A percentile compares a stretch with the other conserved stretches of the same genome.
Evolutionary conservation across 2,797 vertebrate species (phyloP).

Genomic region (Enteromius argenteus): DNA sequence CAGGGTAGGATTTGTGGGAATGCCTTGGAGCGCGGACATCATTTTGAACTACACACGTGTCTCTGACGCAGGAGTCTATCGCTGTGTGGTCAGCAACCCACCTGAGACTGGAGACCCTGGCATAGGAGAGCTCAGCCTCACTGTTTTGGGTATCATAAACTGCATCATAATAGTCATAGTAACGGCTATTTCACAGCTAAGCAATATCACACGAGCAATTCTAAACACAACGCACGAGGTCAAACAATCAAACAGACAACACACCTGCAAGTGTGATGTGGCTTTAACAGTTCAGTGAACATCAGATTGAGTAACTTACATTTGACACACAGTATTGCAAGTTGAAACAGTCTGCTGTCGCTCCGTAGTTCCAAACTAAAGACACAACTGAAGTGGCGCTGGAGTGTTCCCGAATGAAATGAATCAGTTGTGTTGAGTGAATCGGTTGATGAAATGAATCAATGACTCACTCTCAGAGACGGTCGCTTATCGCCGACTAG

Average conservation of each 20-base stretch:
- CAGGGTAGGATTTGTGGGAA: slow-evolving; percentile 78
- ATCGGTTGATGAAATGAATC: not conserved
- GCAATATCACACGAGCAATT: not conserved
- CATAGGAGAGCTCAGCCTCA: slow-evolving; percentile 80
- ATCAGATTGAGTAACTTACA: not conserved
- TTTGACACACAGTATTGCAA: not conserved
- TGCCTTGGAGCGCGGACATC: slow-evolving; percentile 82
- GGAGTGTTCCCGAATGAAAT: not conserved
- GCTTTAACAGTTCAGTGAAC: not conserved
- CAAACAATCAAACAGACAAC: not conserved
- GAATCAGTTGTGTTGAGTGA: not conserved
- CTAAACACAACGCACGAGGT: not conserved
- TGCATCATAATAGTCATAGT: not conserved
- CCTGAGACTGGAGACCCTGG: slow-evolving; percentile 78
- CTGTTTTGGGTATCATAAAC: slow-evolving; percentile 75
- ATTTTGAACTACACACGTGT: slow-evolving; percentile 78
- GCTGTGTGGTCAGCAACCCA: slow-evolving; percentile 86
- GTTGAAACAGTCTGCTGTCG: not conserved
- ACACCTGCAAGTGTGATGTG: not conserved
- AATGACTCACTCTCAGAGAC: not conserved
- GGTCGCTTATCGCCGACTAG: not conserved
- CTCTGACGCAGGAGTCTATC: slow-evolving; percentile 82
- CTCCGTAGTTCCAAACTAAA: not conserved
- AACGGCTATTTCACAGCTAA: not conserved
- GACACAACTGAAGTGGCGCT: not conserved